Base-by-base conservation (phyloP, 2,797 vertebrate species). In the Microtus californicus region DNA sequence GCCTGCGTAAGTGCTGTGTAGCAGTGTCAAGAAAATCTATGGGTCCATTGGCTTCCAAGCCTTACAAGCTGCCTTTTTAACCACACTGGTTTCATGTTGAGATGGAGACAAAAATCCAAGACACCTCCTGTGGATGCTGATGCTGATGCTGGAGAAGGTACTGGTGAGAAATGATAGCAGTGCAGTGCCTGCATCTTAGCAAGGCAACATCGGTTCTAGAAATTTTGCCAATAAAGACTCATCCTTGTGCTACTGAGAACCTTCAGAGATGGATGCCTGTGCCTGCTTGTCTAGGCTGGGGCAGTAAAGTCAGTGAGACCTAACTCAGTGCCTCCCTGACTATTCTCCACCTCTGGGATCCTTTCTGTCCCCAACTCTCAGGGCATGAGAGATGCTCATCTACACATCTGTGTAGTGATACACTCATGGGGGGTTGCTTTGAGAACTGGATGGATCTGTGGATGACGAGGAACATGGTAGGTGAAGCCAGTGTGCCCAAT, bases 1-100 rank as follows among this genome's bases (percentile, higher is more conserved):
- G 37, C 0, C 0, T 5, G 2, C 2, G 0, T 43, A 71, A 17
- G n/a, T 59, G 13, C 12, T 17, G 21, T 5, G 1, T 19, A 8
- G 29, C 31, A 34, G 31, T 2, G 25, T 69, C 29, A 23, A 5
- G n/a, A 63, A n/a, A 65, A 77, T 11, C 23, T 27, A 40, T 27
- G 90, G 7, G 21, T 19, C n/a, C 40, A 40, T 54, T 76, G 77
- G 80, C 56, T 6, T 48, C 14, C 34, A 80, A 29, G 67, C 29
- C 73, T 73, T 81, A 51, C 40, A 34, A n/a, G 29, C 40, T 51
- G 67, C 48, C 48, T 87, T 34, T 54, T 91, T 21, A 2, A 45
- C 12, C 23, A 12, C 23, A 13, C 48, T 61, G 23, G 21, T 65
- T 89, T 88, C 27, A 6, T 31, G 31, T 8, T 2, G 0, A 37